Conservation (phyloP, 2,113 vertebrate species). For the Centropus unirufus region DNA sequence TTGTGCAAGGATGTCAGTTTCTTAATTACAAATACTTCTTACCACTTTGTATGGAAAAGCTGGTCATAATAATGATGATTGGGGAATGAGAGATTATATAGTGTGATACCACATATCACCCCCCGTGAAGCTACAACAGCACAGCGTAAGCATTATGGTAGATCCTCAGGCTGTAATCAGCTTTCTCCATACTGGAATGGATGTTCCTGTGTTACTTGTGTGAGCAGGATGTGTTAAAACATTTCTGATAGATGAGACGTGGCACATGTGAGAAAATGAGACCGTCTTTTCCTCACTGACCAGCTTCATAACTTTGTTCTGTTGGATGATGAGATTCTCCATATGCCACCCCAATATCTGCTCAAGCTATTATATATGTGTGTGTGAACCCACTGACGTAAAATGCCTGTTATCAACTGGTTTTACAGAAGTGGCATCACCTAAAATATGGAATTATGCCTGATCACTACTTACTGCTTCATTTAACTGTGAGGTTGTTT, state of each 20-base stretch:
- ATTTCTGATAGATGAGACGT: neutral
- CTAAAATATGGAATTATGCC: neutral
- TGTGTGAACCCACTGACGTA: neutral
- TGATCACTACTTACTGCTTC: neutral
- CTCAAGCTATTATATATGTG: neutral
- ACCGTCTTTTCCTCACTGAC: neutral
- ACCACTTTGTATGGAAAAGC: neutral
- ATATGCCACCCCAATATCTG: neutral
- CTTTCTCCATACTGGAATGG: neutral
- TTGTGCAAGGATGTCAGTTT: neutral
- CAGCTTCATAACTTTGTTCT: neutral
- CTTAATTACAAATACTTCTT: neutral
- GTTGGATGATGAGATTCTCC: neutral
- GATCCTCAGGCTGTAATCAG: neutral
- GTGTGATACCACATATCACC: no score
- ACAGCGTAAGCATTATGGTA: neutral
- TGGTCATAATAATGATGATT: neutral
- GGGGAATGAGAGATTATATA: neutral
- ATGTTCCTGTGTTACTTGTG: neutral
- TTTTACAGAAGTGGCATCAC: neutral
- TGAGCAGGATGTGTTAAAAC: neutral
- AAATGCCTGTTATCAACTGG: neutral
- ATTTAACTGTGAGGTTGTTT: neutral
- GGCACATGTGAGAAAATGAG: neutral
- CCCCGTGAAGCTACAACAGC: neutral